A percentile compares a stretch with the other conserved stretches of the same genome.
Conservation (phyloP, 2,888 invertebrate genomes). For the Eucriotettix oculatus region DNA sequence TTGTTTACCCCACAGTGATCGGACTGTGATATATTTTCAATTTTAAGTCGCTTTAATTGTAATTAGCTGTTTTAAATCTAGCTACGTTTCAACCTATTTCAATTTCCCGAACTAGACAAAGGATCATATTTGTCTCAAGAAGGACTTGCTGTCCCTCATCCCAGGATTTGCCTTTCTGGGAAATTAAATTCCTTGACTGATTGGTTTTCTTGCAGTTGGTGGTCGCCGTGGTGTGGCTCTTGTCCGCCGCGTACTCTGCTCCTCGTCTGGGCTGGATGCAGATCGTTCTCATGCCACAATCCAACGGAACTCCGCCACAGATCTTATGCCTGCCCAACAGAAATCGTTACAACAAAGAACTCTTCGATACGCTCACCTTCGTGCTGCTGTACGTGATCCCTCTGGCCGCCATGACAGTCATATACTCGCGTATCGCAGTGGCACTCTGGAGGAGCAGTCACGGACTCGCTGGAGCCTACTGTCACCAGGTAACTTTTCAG, state of each 20-base stretch:
- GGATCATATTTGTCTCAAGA: too few species aligned
- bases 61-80: too few species aligned
- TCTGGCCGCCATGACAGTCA: conserved; percentile 52
- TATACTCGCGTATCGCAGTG: conserved; percentile 72
- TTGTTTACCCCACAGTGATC: too few species aligned
- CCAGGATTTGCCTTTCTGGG: too few species aligned
- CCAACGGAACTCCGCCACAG: conserved; percentile 36
- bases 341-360: conserved; percentile 58
- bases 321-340: conserved; percentile 47
- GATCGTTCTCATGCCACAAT: conserved; percentile 38
- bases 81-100: too few species aligned
- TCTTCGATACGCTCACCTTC: conserved; percentile 68
- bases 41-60: too few species aligned
- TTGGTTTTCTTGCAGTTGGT: conserved; percentile 44
- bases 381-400: conserved; percentile 69
- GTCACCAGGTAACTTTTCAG: too few species aligned
- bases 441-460: conserved; percentile 47
- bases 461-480: conserved; percentile 2
- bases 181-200: too few species aligned
- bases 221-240: conserved; percentile 64
- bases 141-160: too few species aligned
- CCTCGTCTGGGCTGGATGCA: conserved; percentile 74
- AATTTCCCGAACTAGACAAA: too few species aligned
- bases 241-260: conserved; percentile 64
- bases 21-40: too few species aligned